Percentiles rank a stretch among this genome's conserved stretches.
Conservation (phyloP, 2,113 vertebrate species). For the Delphinus delphis region DNA sequence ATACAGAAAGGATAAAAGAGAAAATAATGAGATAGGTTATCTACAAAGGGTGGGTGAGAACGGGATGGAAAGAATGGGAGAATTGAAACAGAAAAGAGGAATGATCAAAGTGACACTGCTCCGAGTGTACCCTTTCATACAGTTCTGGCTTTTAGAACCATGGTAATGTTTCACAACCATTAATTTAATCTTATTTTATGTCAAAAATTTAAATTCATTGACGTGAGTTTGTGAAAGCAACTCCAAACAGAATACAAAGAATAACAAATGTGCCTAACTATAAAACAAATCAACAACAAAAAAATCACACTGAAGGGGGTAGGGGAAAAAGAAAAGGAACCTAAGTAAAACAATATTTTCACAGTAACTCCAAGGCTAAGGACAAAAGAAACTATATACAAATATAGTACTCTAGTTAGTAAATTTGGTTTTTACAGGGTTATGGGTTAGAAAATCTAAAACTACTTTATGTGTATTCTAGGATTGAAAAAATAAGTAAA, state of each 20-base stretch:
- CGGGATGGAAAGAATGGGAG: not conserved
- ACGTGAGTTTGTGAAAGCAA: not conserved
- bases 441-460: slow-evolving; percentile 26
- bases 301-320: not conserved
- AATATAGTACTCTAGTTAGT: not conserved
- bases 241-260: not conserved
- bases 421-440: not conserved
- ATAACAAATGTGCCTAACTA: not conserved
- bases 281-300: not conserved
- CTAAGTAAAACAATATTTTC: not conserved
- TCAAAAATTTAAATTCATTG: not conserved
- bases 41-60: not conserved
- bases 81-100: not conserved
- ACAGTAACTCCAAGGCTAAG: not conserved
- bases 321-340: not conserved
- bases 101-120: not conserved
- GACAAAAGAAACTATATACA: not conserved
- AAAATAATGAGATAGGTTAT: not conserved
- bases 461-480: not conserved
- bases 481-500: slow-evolving; percentile 15
- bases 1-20: not conserved
- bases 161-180: not conserved
- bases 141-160: not conserved
- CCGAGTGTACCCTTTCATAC: not conserved
- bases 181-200: not conserved